These are phyloP conservation scores for Drosophila hamatofila DNA, from an alignment of 2,888 invertebrate genomes.

Conservation along the genomic window DNA sequence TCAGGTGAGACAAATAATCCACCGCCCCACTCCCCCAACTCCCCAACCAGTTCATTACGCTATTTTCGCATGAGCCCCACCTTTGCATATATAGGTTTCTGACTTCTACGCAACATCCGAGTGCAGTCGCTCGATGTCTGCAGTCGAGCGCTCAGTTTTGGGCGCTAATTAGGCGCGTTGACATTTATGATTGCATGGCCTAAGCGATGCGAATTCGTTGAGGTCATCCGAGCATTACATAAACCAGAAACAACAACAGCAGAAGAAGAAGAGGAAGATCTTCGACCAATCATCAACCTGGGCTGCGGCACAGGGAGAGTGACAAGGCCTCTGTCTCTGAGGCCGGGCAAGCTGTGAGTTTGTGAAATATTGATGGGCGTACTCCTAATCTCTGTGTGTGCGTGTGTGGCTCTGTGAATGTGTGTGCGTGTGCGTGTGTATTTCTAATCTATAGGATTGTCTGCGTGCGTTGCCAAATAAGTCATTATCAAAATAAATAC, in stretches of 20 bases:
- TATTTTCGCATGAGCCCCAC: not conserved
- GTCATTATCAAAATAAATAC: constrained; percentile 16
- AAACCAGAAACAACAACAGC: constrained; percentile 11
- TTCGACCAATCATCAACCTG: constrained; percentile 12
- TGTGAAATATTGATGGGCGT: constrained; percentile 26
- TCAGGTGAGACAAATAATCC: not conserved
- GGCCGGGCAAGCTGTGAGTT: not conserved
- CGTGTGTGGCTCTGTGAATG: not conserved
- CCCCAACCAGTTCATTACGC: not conserved
- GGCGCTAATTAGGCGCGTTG: constrained; percentile 41
- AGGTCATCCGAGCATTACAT: constrained; percentile 35
- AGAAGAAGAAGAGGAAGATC: constrained; percentile 5
- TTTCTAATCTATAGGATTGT: constrained; percentile 8
- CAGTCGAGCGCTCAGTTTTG: constrained; percentile 6
- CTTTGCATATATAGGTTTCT: constrained; percentile 14
- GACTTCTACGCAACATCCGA: constrained; percentile 5
- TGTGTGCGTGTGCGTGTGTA: not conserved
- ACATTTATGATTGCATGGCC: constrained; percentile 39
- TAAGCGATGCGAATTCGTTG: constrained; percentile 27
- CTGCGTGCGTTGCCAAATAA: constrained; percentile 3
- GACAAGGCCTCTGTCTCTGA: not conserved
- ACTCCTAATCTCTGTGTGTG: not conserved
- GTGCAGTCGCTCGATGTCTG: constrained; percentile 17
- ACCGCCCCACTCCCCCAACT: not conserved
- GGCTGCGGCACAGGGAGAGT: constrained; percentile 1